Conservation (phyloP, 2,113 vertebrate species). For the Nycticebus coucang region DNA sequence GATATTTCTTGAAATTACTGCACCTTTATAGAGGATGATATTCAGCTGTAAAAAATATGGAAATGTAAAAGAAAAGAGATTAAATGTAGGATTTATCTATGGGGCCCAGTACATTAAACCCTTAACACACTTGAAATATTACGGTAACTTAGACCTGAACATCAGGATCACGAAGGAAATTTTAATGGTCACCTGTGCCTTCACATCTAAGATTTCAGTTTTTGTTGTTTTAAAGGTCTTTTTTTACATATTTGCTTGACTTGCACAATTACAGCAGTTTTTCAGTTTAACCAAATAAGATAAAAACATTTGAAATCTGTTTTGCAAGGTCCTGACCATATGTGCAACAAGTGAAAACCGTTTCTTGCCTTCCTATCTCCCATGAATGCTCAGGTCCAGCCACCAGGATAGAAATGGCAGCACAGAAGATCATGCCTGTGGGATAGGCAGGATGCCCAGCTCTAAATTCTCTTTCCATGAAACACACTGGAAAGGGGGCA, state of each 20-base stretch:
- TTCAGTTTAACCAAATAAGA: neutral
- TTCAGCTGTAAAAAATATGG: conserved; percentile 72
- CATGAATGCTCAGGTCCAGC: neutral
- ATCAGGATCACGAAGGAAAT: conserved; percentile 59
- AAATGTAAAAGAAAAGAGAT: conserved; percentile 71
- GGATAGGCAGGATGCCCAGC: neutral
- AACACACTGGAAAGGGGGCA: rapidly evolving
- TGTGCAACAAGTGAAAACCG: neutral
- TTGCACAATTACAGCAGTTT: neutral
- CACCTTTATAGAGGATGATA: conserved; percentile 67
- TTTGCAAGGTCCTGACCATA: neutral
- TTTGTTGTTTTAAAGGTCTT: conserved; percentile 30
- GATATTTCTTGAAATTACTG: conserved; percentile 68
- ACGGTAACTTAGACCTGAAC: conserved; percentile 44
- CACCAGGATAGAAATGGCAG: neutral
- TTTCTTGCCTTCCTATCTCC: neutral
- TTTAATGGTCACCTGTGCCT: conserved; percentile 49
- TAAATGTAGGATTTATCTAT: conserved; percentile 71
- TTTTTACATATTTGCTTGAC: conserved; percentile 10
- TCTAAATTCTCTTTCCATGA: conserved; percentile 18
- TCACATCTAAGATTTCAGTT: neutral
- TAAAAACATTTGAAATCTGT: neutral
- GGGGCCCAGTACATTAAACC: conserved; percentile 55
- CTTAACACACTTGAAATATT: conserved; percentile 71
- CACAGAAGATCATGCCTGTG: too few species aligned